Conservation (phyloP, 2,113 vertebrate species). For the Euleptes europaea region DNA sequence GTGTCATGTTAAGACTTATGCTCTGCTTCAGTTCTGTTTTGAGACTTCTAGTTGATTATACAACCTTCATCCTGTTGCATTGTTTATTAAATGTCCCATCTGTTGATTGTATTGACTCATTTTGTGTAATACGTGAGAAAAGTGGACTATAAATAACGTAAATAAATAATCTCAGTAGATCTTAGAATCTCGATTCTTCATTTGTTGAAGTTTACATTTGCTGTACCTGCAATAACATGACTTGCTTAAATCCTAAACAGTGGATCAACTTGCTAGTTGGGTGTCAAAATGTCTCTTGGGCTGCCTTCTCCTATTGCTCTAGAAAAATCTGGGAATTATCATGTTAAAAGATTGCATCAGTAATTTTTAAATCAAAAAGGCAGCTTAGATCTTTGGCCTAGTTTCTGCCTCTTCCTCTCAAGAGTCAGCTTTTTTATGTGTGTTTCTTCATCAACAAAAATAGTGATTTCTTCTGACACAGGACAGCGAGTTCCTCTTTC, state of each 20-base stretch:
- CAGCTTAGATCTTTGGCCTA: background rate
- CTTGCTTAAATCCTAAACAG: background rate
- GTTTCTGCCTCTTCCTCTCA: background rate
- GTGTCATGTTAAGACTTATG: too few relatives aligned
- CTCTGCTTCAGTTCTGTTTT: too few relatives aligned
- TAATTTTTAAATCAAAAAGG: background rate
- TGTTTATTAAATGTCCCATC: too few relatives aligned
- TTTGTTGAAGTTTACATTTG: background rate
- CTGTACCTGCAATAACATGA: background rate
- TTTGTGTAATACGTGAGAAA: too few relatives aligned
- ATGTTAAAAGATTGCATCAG: background rate
- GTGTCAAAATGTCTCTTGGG: background rate
- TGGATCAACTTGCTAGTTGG: background rate
- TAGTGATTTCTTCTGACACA: background rate
- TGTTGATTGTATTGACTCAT: too few relatives aligned
- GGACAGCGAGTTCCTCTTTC: background rate
- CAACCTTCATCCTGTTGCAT: too few relatives aligned
- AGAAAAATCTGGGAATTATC: too few relatives aligned
- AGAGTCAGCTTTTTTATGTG: background rate
- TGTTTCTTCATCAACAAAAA: background rate
- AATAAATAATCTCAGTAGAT: background rate
- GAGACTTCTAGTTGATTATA: too few relatives aligned
- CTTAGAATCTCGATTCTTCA: background rate
- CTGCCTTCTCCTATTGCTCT: background rate
- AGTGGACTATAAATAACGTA: too few relatives aligned